Evolutionary conservation across 2,113 vertebrate genomes (phyloP).

Genomic region (Brienomyrus longianalis): DNA sequence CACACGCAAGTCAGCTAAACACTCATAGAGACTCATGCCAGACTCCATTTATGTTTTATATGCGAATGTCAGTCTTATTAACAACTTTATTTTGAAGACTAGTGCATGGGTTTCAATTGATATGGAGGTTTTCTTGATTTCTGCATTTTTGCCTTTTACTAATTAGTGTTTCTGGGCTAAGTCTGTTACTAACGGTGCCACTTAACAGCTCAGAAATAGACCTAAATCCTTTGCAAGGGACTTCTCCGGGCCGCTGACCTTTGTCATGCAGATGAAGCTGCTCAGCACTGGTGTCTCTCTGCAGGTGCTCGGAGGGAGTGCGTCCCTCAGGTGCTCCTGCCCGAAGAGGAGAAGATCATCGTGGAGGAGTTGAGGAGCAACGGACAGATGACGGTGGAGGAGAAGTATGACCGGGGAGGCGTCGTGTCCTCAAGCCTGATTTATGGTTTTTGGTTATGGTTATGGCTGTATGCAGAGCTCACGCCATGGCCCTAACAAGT

Average conservation of each 20-base stretch:
- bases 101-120: not conserved
- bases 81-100: not conserved
- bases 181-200: not conserved
- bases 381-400: conserved; percentile 84
- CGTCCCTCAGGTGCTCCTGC: conserved; percentile 82
- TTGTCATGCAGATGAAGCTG: not conserved
- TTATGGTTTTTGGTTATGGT: not conserved
- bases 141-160: not conserved
- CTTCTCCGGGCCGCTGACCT: not conserved
- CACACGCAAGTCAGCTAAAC: not conserved
- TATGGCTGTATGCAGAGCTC: not conserved
- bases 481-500: not conserved
- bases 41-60: not conserved
- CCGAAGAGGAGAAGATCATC: conserved; percentile 95
- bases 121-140: not conserved
- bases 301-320: conserved; percentile 83
- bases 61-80: not conserved
- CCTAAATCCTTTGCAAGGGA: not conserved
- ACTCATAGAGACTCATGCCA: not conserved
- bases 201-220: not conserved
- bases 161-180: not conserved
- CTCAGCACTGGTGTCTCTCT: not conserved
- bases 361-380: conserved; percentile 93
- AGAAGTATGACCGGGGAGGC: conserved; percentile 68
- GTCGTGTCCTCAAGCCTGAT: not conserved